Conservation (phyloP, 1,140 invertebrate species). For the Megathymus violae region DNA sequence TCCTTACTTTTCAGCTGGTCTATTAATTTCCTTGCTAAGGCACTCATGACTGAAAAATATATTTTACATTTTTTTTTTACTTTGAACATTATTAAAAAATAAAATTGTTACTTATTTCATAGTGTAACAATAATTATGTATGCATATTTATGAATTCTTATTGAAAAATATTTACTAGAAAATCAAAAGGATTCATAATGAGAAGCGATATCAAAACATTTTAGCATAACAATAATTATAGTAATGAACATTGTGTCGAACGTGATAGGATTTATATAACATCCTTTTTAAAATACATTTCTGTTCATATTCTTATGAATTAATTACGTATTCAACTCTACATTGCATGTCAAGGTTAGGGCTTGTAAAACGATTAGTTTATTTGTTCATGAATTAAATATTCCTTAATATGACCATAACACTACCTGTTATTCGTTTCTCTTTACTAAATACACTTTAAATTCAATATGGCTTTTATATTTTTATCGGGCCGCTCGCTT, state of each 20-base stretch:
- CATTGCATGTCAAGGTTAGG: conserved; percentile 51
- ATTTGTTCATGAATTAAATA: conserved; percentile 27
- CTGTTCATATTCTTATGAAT: conserved; percentile 42
- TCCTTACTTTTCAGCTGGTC: conserved; percentile 89
- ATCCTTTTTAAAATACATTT: conserved; percentile 28
- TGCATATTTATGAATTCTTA: too few species aligned
- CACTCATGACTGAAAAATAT: conserved; percentile 77
- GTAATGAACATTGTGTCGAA: neutral
- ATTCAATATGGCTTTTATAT: neutral
- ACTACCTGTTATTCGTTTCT: conserved; percentile 1
- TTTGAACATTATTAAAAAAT: too few species aligned
- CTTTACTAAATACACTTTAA: neutral
- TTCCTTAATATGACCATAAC: neutral
- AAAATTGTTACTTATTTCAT: too few species aligned
- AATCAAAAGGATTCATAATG: neutral
- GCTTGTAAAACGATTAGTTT: conserved; percentile 6
- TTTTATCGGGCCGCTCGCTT: neutral
- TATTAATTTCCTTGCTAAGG: conserved; percentile 79
- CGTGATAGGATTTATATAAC: conserved; percentile 13
- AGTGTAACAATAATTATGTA: too few species aligned
- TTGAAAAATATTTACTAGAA: neutral
- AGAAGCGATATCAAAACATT: neutral
- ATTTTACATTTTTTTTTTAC: too few species aligned
- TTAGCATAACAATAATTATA: conserved; percentile 10
- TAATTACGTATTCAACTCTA: conserved; percentile 52